A percentile compares a stretch with the other conserved stretches of the same genome.
These are phyloP conservation scores for Rhinichthys osculus DNA, from an alignment of 2,797 vertebrate genomes.

Conservation along the genomic window DNA sequence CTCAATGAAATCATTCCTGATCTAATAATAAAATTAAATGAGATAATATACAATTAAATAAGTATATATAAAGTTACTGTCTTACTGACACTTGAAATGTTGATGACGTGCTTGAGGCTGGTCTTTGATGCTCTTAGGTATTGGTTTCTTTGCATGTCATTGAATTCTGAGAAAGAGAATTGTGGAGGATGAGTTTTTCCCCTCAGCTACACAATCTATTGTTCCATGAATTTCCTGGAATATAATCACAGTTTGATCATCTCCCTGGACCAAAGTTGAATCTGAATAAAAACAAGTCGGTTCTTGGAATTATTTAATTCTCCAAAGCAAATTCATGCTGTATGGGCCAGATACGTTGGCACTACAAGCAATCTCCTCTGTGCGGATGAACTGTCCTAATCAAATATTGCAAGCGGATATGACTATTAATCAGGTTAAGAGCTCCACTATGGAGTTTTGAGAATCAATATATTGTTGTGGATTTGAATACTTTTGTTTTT, in stretches of 20 bases:
- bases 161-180: conserved; percentile 33
- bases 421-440: conserved; percentile 53
- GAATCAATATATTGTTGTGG: conserved; percentile 32
- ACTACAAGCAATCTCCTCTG: conserved; percentile 39
- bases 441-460: conserved; percentile 23
- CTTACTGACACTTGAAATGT: background rate
- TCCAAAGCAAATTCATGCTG: conserved; percentile 40
- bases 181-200: conserved; percentile 21
- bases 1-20: background rate
- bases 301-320: conserved; percentile 48
- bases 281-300: conserved; percentile 30
- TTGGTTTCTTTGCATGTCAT: conserved; percentile 20
- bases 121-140: conserved; percentile 18
- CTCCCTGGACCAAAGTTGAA: conserved; percentile 15
- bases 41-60: background rate
- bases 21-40: background rate
- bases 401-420: conserved; percentile 48
- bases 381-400: conserved; percentile 41
- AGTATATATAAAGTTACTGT: background rate
- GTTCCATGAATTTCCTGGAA: conserved; percentile 33
- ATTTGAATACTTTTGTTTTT: conserved; percentile 37
- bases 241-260: conserved; percentile 34
- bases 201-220: conserved; percentile 1
- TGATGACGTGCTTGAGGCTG: background rate
- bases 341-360: conserved; percentile 31